Evolutionary conservation across 2,888 invertebrate species (phyloP).

Genomic region (Embidobia sp.): DNA sequence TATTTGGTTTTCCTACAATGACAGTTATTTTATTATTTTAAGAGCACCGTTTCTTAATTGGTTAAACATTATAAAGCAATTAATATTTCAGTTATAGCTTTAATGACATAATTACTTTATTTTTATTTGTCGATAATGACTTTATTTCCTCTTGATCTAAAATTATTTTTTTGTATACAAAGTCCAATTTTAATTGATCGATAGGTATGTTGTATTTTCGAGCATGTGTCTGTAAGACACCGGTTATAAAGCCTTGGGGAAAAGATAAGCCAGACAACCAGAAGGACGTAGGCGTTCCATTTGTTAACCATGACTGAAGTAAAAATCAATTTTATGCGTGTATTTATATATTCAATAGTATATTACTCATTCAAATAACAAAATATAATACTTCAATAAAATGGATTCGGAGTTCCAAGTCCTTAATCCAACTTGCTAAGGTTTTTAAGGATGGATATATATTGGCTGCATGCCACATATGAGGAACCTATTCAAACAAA

Average conservation of each 20-base stretch:
- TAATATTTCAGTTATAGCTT: too few relatives aligned
- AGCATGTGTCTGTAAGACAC: conserved; percentile 93
- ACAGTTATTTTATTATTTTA: neutral
- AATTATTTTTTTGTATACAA: conserved; percentile 84
- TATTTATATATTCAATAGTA: conserved; percentile 1
- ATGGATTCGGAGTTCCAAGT: conserved; percentile 90
- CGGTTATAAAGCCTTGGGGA: conserved; percentile 96
- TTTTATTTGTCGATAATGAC: conserved; percentile 67
- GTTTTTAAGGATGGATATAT: conserved; percentile 94
- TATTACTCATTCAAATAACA: neutral
- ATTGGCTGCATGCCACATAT: conserved; percentile 88
- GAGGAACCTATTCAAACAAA: conserved; percentile 84
- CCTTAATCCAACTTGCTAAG: conserved; percentile 92
- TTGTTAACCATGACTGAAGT: conserved; percentile 86
- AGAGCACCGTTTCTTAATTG: too few relatives aligned
- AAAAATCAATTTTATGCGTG: too few relatives aligned
- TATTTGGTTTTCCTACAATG: conserved; percentile 78
- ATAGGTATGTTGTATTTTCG: conserved; percentile 93
- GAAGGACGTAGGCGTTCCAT: conserved; percentile 89
- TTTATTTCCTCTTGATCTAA: conserved; percentile 88
- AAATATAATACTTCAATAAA: conserved; percentile 87
- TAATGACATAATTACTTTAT: too few relatives aligned
- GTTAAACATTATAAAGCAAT: too few relatives aligned
- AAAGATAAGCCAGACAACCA: conserved; percentile 98
- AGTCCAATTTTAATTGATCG: conserved; percentile 92